A percentile compares a stretch with the other conserved stretches of the same genome.
phyloP scores from a whole-genome alignment of 2,113 vertebrate genomes.

The Thunnus maccoyii region DNA sequence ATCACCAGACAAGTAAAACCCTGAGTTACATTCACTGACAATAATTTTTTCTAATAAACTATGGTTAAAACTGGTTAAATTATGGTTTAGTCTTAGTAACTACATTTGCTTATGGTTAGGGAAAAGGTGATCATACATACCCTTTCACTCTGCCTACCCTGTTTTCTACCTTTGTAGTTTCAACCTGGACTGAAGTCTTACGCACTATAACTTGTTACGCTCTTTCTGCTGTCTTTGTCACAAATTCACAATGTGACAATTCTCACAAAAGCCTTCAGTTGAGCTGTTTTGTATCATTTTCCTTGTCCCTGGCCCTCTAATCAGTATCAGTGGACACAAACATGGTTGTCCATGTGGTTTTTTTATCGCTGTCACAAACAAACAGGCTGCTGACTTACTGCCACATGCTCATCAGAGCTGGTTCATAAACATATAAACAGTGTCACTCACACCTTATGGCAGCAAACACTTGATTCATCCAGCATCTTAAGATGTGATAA shows the following conservation, averaged over 20 bases:
- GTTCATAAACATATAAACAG: constrained; percentile 41
- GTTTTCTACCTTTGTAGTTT: too few species aligned
- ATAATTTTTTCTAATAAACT: too few species aligned
- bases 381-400: constrained; percentile 42
- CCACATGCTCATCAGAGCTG: constrained; percentile 41
- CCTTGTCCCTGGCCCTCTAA: constrained; percentile 14
- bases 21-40: too few species aligned
- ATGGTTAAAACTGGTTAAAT: too few species aligned
- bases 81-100: too few species aligned
- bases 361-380: constrained; percentile 35
- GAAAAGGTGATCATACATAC: too few species aligned
- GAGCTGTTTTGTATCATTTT: constrained; percentile 5
- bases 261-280: constrained; percentile 1
- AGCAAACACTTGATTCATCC: constrained; percentile 34
- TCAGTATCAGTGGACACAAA: constrained; percentile 22
- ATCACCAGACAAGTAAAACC: too few species aligned
- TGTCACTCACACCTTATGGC: constrained; percentile 44
- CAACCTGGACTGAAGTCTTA: too few species aligned
- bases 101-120: too few species aligned
- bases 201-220: too few species aligned
- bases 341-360: constrained; percentile 45
- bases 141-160: too few species aligned
- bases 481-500: constrained; percentile 29
- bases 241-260: constrained; percentile 8
- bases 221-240: background rate